phyloP scores from a whole-genome alignment of 2,888 invertebrate genomes.

The Drosophila merina region DNA sequence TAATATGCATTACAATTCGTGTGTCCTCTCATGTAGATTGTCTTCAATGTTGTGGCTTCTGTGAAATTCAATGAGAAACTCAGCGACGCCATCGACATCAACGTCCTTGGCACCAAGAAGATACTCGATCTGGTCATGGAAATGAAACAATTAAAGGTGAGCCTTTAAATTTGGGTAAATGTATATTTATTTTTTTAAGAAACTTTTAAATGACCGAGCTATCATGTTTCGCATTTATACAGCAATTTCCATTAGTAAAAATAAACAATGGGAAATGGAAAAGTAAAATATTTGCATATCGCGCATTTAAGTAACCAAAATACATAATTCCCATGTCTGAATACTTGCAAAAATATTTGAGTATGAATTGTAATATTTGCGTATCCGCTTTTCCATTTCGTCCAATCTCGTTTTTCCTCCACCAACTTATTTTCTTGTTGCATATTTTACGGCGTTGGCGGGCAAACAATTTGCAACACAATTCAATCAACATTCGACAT shows the following conservation, averaged over 20 bases:
- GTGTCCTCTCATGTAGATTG: conserved; percentile 75
- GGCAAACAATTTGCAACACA: conserved; percentile 77
- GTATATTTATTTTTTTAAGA: not conserved
- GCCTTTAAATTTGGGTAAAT: not conserved
- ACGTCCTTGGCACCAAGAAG: conserved; percentile 84
- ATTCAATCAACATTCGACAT: conserved; percentile 79
- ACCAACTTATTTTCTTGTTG: conserved; percentile 50
- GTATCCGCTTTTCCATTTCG: conserved; percentile 13
- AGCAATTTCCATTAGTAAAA: conserved; percentile 28
- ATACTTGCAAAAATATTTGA: conserved; percentile 53
- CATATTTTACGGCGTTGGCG: conserved; percentile 67
- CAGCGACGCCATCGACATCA: conserved; percentile 84
- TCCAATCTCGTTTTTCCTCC: conserved; percentile 13
- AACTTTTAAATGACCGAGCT: not conserved
- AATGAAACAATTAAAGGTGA: conserved; percentile 83
- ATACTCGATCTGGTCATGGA: conserved; percentile 83
- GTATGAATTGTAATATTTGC: conserved; percentile 67
- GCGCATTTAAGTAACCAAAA: conserved; percentile 64
- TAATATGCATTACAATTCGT: conserved; percentile 60
- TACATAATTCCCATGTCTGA: conserved; percentile 54
- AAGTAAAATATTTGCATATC: conserved; percentile 58
- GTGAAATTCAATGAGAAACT: conserved; percentile 84
- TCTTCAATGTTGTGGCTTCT: conserved; percentile 84
- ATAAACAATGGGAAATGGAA: conserved; percentile 23
- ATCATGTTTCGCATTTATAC: not conserved